phyloP scores from a whole-genome alignment of 2,113 vertebrate genomes.

The Lethenteron reissneri region DNA sequence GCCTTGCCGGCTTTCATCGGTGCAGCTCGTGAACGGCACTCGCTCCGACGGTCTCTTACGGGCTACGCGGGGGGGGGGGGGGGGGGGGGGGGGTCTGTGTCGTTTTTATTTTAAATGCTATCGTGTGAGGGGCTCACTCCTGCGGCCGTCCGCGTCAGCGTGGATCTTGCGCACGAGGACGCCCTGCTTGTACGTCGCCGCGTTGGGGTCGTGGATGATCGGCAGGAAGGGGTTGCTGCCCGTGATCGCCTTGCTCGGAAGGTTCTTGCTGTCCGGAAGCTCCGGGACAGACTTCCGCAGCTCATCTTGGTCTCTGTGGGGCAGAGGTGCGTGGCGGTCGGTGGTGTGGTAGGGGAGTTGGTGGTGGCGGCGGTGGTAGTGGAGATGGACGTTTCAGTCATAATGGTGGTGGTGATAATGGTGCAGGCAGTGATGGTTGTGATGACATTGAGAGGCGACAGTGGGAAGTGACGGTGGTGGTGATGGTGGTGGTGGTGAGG shows the following conservation, averaged over 20 bases:
- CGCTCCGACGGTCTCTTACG: accelerated
- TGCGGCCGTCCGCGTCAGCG: slow-evolving; percentile 19
- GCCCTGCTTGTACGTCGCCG: slow-evolving; percentile 38
- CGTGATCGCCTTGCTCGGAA: slow-evolving; percentile 17
- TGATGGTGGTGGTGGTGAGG: no score
- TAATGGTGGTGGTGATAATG: no score
- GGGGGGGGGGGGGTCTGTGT: neutral
- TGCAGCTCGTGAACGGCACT: neutral
- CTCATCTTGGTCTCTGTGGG: slow-evolving; percentile 34
- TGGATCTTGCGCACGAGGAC: slow-evolving; percentile 50
- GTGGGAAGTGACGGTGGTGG: no score
- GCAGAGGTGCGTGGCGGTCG: neutral
- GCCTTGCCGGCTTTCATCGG: no score
- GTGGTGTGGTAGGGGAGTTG: no score
- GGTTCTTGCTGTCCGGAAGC: slow-evolving; percentile 7
- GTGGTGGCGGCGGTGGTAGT: no score
- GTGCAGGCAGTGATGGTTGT: no score
- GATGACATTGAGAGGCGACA: no score
- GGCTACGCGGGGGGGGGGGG: neutral
- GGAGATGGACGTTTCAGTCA: no score
- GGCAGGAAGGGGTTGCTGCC: slow-evolving; percentile 42
- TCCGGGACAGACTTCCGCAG: slow-evolving; percentile 16
- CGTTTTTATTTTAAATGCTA: no score
- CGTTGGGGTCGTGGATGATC: slow-evolving; percentile 27
- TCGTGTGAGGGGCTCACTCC: no score